Evolutionary conservation across 2,797 vertebrate genomes (phyloP), one percentile per base, ranked within the genome.

Genomic region (Anas flavirostris): DNA sequence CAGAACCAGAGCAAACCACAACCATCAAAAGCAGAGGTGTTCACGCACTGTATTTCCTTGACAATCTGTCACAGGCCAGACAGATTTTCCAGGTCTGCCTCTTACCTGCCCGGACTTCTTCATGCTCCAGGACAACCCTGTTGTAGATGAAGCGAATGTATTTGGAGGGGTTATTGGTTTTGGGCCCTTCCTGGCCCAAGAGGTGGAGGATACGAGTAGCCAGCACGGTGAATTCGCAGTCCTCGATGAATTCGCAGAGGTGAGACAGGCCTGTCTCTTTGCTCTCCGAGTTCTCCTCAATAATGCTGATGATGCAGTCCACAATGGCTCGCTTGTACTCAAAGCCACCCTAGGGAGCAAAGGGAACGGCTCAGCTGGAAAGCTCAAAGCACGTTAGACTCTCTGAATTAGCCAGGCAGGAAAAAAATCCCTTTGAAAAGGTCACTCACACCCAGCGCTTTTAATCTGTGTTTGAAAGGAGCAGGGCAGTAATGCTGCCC

Each of bases 91-190:
- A 62, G 21, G 25, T 48, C 35, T 52, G 46, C 53, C 28, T 91
- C 96, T 26, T 77, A 98, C 98, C 98, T 97, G 98, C 98, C 17
- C 98, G 97, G 68, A 98, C 98, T 91, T 98, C 98, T 69, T 98
- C 98, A 4, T 98, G 98, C 72, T 98, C 98, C 95, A 98, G 63
- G n/a, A 98, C 98, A 44, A 98, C 98, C 8, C 98, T 96, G 92
- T 98, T 98, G 74, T 98, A 98, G 96, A 98, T 98, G 91, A 98
- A 98, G 58, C 98, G 98, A 75, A 98, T 98, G 26, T 98, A 98
- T 94, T 98, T 98, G 70, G 98, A 98, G 31, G 98, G 98, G 62
- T 97, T 98, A 93, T 97, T 98, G 77, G 98, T 98, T 91, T 97
- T 98, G 79, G 98, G 98, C 7, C 98, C 98, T 94, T 98, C 98